Percentiles rank a stretch among this genome's conserved stretches.
Conservation (phyloP, 2,888 invertebrate species). For the Eilema caniola region DNA sequence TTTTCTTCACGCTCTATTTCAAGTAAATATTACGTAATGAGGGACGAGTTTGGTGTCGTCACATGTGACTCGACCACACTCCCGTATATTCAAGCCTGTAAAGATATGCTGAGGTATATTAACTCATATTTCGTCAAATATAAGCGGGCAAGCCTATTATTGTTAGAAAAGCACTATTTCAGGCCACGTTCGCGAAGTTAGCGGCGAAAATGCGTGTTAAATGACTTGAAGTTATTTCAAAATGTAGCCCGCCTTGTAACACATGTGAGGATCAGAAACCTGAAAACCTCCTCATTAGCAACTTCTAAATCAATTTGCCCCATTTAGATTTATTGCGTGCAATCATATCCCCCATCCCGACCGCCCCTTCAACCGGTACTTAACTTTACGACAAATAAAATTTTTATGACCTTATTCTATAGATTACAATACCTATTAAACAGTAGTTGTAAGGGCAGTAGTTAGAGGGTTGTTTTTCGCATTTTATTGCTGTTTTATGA, state of each 20-base stretch:
- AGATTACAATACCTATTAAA: constrained; percentile 46
- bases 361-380: constrained; percentile 34
- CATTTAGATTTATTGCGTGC: constrained; percentile 38
- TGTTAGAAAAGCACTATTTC: too few species aligned
- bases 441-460: constrained; percentile 46
- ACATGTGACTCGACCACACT: too few species aligned
- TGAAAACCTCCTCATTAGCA: constrained; percentile 29
- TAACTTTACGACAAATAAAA: constrained; percentile 49
- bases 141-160: too few species aligned
- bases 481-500: constrained; percentile 38
- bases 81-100: too few species aligned
- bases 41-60: neutral
- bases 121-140: too few species aligned
- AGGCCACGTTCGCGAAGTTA: too few species aligned
- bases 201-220: neutral
- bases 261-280: neutral
- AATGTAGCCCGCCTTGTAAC: neutral
- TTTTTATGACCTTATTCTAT: constrained; percentile 48
- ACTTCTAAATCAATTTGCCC: constrained; percentile 42
- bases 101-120: too few species aligned
- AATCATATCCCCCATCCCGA: constrained; percentile 34
- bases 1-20: neutral
- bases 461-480: constrained; percentile 36
- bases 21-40: neutral
- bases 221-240: neutral